phyloP scores from a whole-genome alignment of 2,113 vertebrate species.

The Eublepharis macularius region DNA sequence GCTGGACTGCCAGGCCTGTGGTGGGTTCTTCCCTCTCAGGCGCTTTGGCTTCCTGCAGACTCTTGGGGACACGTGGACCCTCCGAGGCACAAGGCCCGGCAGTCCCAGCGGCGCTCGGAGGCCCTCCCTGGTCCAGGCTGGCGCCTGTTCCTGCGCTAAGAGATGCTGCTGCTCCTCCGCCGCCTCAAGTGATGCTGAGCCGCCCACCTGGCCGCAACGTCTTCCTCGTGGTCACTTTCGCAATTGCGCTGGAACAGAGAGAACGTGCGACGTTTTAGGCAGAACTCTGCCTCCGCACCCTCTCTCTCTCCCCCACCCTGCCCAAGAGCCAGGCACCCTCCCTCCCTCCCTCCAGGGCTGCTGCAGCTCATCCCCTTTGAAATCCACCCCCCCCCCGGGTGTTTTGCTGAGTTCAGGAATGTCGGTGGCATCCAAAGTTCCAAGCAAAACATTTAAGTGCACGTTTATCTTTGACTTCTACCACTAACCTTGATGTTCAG shows the following conservation, averaged over 20 bases:
- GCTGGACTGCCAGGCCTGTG: not conserved
- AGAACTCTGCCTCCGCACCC: not conserved
- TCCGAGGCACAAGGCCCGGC: not conserved
- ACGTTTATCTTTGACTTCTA: too few species aligned
- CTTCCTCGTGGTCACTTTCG: conserved; percentile 90
- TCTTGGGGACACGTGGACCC: conserved; percentile 17
- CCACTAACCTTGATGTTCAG: too few species aligned
- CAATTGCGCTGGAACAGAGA: conserved; percentile 81
- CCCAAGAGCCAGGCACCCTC: too few species aligned
- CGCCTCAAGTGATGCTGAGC: conserved; percentile 67
- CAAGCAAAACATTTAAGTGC: too few species aligned
- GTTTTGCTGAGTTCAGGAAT: too few species aligned
- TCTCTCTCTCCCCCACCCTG: not conserved
- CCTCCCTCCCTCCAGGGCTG: too few species aligned
- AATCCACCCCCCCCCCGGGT: too few species aligned
- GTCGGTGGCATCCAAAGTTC: too few species aligned
- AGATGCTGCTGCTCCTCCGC: conserved; percentile 89
- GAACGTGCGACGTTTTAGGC: too few species aligned
- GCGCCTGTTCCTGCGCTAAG: conserved; percentile 66
- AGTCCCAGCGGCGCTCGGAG: accelerated
- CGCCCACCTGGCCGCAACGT: conserved; percentile 73
- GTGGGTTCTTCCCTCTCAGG: not conserved
- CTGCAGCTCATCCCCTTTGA: too few species aligned
- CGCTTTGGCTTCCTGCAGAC: not conserved
- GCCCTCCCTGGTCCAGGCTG: not conserved